These are phyloP conservation scores for Picathartes gymnocephalus DNA, from an alignment of 2,113 vertebrate genomes.

Conservation along the genomic window DNA sequence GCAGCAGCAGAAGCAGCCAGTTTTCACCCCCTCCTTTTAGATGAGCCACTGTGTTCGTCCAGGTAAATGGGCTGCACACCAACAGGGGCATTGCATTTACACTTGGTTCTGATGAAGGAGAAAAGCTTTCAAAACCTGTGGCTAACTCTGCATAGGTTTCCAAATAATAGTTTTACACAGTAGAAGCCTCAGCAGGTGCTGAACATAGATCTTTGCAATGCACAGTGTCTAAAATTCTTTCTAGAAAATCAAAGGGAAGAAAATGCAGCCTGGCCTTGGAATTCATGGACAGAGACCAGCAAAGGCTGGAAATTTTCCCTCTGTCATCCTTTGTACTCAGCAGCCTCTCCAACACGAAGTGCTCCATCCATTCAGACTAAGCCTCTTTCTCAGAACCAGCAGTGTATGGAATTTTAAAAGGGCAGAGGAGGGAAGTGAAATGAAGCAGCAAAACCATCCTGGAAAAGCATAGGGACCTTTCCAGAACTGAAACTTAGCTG, in stretches of 20 bases:
- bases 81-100: neutral
- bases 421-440: rapidly evolving
- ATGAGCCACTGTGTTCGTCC: rapidly evolving
- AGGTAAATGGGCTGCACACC: neutral
- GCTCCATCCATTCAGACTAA: neutral
- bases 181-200: neutral
- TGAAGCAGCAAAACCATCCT: neutral
- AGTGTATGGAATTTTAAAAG: neutral
- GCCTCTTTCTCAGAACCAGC: neutral
- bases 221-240: neutral
- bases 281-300: neutral
- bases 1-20: neutral
- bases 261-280: neutral
- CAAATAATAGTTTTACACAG: neutral
- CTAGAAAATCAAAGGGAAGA: neutral
- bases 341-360: neutral
- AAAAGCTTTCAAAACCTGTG: neutral
- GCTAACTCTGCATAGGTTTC: neutral
- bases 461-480: neutral
- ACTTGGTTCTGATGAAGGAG: neutral
- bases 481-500: neutral
- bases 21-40: neutral
- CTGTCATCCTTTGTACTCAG: neutral
- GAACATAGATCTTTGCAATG: neutral
- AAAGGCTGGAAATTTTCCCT: neutral